phyloP scores from a whole-genome alignment of 2,113 vertebrate genomes.

The Sphaerodactylus townsendi region DNA sequence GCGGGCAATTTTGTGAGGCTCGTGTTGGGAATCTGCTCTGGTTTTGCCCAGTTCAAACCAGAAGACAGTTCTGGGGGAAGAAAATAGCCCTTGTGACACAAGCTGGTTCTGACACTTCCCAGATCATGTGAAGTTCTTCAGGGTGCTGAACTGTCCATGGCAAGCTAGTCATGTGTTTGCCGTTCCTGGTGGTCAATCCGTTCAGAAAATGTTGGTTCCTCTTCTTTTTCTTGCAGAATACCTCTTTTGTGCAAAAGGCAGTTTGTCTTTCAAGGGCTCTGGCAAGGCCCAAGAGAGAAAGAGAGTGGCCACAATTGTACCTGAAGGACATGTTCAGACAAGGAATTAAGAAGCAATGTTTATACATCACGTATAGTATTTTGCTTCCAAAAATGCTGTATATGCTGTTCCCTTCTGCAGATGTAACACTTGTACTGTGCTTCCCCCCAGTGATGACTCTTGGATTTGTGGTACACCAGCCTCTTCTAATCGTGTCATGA shows the following conservation, averaged over 20 bases:
- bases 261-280: slow-evolving; percentile 1
- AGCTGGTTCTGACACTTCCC: not conserved
- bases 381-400: not conserved
- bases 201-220: not conserved
- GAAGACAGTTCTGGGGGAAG: not conserved
- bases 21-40: not conserved
- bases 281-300: not conserved
- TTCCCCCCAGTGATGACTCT: not conserved
- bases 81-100: not conserved
- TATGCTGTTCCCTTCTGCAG: not conserved
- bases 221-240: slow-evolving; percentile 4
- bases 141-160: not conserved
- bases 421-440: not conserved
- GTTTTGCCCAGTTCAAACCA: not conserved
- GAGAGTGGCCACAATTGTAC: slow-evolving; percentile 8
- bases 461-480: not conserved
- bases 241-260: slow-evolving; percentile 7
- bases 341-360: not conserved
- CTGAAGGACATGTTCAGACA: slow-evolving; percentile 11
- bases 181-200: not conserved
- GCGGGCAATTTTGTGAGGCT: not conserved
- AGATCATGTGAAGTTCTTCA: not conserved
- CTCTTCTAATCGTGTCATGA: not conserved
- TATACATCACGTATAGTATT: not conserved
- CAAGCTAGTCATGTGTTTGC: not conserved